Evolutionary conservation across 2,888 invertebrate genomes (phyloP), one percentile per base, ranked within the genome.

Genomic region (Hymenopus coronatus): DNA sequence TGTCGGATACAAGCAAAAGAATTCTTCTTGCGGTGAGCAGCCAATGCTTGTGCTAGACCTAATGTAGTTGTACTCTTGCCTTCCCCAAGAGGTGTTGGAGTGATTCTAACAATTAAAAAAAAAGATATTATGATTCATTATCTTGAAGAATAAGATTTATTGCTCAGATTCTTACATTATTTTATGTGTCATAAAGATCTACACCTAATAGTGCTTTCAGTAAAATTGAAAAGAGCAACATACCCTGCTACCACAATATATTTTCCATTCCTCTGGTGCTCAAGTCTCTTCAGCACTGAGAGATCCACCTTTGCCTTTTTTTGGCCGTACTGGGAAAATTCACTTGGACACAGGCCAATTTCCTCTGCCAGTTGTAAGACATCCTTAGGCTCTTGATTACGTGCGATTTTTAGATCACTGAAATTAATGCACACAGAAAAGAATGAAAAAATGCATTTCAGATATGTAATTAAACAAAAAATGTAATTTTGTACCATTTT

Each of bases 1-100:
- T 99, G 99, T 2, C 99, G 95, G 92, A 99, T 95, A 92, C 98
- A 98, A 2, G 98, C 99, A 92, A 99, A 96, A 0, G 98, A 96
- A 93, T 99, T 99, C 91, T 95, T 96, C 6, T 96, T 95, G 91
- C 96, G 96, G 92, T 98, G 98, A 0, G 97, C 97, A 1, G 97
- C 96, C 88, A 99, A 93, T 2, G 99, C 99, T 93, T 99, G 99
- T 7, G 97, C 97, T 91, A 99, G 93, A 3, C 99, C 99, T 90
- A 99, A 94, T 0, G 98, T 95, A 0, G 98, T 99, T 0, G 99
- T 99, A 92, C 98, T 99, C 94, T 99, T 99, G 54, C 99, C 99
- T 94, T 99, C 99, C 1, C 99, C 99, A n/a, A 99, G 94, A 0
- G 99, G 99, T 0, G 99, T 99, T 0, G 99, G 99, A 0, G 99